Conservation (phyloP, 2,113 vertebrate genomes). For the Mustela lutreola region DNA sequence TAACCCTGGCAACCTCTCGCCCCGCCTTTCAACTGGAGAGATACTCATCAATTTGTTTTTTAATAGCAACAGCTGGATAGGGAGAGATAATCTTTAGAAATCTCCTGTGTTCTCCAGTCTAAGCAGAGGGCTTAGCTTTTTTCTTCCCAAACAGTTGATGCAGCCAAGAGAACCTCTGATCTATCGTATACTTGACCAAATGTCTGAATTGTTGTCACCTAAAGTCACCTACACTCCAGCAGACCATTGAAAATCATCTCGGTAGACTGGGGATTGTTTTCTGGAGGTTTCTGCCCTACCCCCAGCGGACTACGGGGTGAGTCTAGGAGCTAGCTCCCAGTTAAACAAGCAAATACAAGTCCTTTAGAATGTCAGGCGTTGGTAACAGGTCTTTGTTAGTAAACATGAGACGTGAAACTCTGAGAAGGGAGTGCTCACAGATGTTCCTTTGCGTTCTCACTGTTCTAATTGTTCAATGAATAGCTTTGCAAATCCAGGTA, state of each 20-base stretch:
- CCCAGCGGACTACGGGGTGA: neutral
- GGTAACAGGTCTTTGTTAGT: neutral
- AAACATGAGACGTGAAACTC: slow-evolving; percentile 16
- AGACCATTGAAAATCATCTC: neutral
- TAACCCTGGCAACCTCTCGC: neutral
- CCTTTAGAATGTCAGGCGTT: neutral
- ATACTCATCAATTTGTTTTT: slow-evolving; percentile 44
- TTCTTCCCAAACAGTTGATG: neutral
- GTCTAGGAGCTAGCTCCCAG: neutral
- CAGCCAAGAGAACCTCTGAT: neutral
- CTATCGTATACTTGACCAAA: neutral
- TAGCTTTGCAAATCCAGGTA: neutral
- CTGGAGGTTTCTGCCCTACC: neutral
- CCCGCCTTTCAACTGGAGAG: slow-evolving; percentile 1
- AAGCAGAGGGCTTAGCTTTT: neutral
- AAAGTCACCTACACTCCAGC: neutral
- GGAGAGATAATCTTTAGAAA: slow-evolving; percentile 27
- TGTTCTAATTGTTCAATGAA: neutral
- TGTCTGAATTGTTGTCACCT: neutral
- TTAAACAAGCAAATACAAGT: slow-evolving; percentile 62
- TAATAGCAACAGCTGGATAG: neutral
- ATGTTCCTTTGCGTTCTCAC: neutral
- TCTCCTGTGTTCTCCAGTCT: neutral
- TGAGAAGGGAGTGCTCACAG: neutral
- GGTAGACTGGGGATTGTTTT: neutral